Percentiles rank a stretch among this genome's conserved stretches.
Conservation (phyloP, 2,113 vertebrate genomes). For the Amphiprion percula region DNA sequence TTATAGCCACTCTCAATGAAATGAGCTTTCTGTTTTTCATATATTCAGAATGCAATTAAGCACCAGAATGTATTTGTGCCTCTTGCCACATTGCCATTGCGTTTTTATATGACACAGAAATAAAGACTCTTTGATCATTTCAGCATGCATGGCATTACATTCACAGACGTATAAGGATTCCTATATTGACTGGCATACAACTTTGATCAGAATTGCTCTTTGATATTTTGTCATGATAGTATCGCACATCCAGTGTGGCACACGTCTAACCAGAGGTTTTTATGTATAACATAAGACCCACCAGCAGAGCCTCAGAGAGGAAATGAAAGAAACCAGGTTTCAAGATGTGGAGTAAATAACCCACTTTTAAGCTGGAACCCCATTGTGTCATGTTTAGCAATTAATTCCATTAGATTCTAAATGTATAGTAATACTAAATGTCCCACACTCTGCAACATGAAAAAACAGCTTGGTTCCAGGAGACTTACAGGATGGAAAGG, state of each 20-base stretch:
- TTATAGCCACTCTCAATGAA: not conserved
- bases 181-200: constrained; percentile 52
- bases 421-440: too few species aligned
- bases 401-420: not conserved
- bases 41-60: constrained; percentile 46
- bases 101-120: constrained; percentile 56
- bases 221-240: constrained; percentile 58
- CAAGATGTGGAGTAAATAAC: not conserved
- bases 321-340: constrained; percentile 7
- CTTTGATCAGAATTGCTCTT: constrained; percentile 76
- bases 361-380: not conserved
- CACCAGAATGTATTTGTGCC: constrained; percentile 1
- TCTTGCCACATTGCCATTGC: constrained; percentile 24
- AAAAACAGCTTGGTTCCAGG: not conserved
- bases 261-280: constrained; percentile 42
- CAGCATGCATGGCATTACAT: constrained; percentile 42
- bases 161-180: constrained; percentile 40
- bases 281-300: constrained; percentile 40
- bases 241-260: not conserved
- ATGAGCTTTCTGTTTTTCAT: constrained; percentile 8
- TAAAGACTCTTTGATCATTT: constrained; percentile 70
- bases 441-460: too few species aligned
- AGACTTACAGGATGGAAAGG: constrained; percentile 1
- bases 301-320: constrained; percentile 11
- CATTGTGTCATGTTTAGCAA: not conserved